A percentile compares a stretch with the other conserved stretches of the same genome.
These are phyloP conservation scores for Babylonia areolata DNA, from an alignment of 1,140 invertebrate genomes.

Conservation along the genomic window DNA sequence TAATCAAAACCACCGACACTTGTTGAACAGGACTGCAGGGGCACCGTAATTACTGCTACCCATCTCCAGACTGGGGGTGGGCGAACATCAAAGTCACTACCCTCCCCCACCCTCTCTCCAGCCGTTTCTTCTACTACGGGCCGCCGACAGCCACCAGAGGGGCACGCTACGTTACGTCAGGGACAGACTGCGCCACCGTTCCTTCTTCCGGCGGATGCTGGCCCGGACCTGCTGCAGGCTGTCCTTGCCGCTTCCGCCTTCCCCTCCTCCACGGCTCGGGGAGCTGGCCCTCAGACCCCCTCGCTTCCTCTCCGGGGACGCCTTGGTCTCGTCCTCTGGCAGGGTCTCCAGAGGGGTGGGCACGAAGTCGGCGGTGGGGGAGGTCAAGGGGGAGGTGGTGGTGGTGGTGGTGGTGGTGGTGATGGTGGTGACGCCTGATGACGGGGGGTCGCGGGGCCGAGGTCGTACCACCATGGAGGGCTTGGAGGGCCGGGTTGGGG, in stretches of 20 bases:
- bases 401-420: not conserved
- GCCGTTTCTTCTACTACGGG: no score
- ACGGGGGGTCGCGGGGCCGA: not conserved
- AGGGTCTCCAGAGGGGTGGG: conserved; percentile 13
- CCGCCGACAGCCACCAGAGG: no score
- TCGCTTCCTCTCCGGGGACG: not conserved
- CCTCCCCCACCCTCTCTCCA: no score
- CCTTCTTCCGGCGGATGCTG: conserved; percentile 48
- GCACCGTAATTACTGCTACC: no score
- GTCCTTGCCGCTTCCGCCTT: no score
- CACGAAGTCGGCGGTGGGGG: not conserved
- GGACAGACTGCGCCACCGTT: conserved; percentile 48
- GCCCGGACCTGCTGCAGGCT: conserved; percentile 38
- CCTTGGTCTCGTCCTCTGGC: conserved; percentile 13
- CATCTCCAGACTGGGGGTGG: no score
- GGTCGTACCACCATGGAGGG: conserved; percentile 30
- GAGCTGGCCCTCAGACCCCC: not conserved
- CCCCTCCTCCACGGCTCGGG: not conserved
- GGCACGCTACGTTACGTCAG: no score
- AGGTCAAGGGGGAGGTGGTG: not conserved
- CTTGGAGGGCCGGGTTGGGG: not conserved
- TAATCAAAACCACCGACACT: no score
- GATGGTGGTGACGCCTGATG: not conserved
- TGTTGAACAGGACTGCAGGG: no score
- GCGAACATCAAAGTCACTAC: no score